Evolutionary conservation across 2,888 invertebrate genomes (phyloP), one percentile per base, ranked within the genome.

Genomic region (Eupithecia vulgata): DNA sequence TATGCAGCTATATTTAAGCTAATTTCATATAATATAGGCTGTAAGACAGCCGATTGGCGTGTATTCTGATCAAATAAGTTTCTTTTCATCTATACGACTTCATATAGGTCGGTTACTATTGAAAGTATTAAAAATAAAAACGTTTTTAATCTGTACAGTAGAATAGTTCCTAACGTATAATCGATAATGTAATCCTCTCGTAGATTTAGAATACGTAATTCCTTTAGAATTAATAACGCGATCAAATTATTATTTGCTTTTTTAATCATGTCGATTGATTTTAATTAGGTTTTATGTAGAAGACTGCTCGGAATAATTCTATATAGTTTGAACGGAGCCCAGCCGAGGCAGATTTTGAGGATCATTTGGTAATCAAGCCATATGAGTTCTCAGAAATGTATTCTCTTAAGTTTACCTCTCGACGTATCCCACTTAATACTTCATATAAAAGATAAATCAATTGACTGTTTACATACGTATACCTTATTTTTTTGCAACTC

Each of bases 121-220:
- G 78, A 81, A 85, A 86, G 82, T 83, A 85, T 83, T 83, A 81
- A 83, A 83, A 88, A 87, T 87, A 85, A 81, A 88, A 86, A 85
- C 85, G 85, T 88, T 85, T 88, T 87, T 87, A 85, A 87, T 88
- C 85, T 94, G 94, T 94, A 94, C 93, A 94, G 94, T 91, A 92
- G 92, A 82, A 91, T 93, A 94, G 94, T 93, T 94, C 93, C 94
- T 94, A 91, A 92, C 85, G 69, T 84, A 86, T 94, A 94, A 93
- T 93, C 92, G 87, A 92, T 91, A 90, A 91, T 91, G 88, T 93
- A 94, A 91, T 88, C 93, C 88, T 91, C 69, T 88, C 81, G 86
- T 91, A 89, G 90, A 84, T 81, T n/a, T 91, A 91, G 89, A 64
- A 65, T 82, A 86, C 80, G 85, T 90, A 90, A 88, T 87, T 88